phyloP scores from a whole-genome alignment of 2,113 vertebrate genomes.

The Ictidomys tridecemlineatus region DNA sequence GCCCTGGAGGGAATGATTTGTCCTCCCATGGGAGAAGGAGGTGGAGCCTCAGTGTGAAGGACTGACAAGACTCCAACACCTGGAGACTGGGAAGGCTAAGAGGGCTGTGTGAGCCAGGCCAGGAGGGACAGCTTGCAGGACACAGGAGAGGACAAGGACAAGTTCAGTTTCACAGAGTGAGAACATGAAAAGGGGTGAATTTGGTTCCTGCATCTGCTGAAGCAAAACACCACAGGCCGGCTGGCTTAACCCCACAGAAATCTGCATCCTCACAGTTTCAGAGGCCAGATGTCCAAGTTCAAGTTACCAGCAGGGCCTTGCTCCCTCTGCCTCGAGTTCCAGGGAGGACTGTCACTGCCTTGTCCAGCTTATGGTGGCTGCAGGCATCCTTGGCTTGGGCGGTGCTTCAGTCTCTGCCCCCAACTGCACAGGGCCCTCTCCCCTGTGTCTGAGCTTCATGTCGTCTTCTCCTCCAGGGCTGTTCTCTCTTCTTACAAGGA shows the following conservation, averaged over 20 bases:
- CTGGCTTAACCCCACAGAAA: neutral
- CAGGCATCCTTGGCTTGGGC: fast-evolving
- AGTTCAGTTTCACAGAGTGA: fast-evolving
- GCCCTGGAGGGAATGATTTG: neutral
- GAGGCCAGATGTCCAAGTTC: neutral
- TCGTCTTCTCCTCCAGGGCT: neutral
- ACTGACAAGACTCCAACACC: no score
- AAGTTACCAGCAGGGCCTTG: neutral
- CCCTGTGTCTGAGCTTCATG: neutral
- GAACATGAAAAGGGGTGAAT: fast-evolving
- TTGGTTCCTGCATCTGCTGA: neutral
- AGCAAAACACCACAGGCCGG: neutral
- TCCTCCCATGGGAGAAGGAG: fast-evolving
- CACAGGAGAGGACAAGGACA: fast-evolving
- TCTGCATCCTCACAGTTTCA: neutral
- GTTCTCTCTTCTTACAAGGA: neutral
- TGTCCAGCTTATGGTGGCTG: neutral
- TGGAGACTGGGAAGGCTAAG: neutral
- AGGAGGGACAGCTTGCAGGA: no score
- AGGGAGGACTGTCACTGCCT: neutral
- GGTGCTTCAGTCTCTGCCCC: fast-evolving
- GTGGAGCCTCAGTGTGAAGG: no score
- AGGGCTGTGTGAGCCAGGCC: fast-evolving
- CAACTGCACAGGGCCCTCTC: no score
- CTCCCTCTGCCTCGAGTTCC: neutral